Evolutionary conservation across 1,140 invertebrate species (phyloP), one percentile per base, ranked within the genome.

Genomic region (Chelonus insularis): DNA sequence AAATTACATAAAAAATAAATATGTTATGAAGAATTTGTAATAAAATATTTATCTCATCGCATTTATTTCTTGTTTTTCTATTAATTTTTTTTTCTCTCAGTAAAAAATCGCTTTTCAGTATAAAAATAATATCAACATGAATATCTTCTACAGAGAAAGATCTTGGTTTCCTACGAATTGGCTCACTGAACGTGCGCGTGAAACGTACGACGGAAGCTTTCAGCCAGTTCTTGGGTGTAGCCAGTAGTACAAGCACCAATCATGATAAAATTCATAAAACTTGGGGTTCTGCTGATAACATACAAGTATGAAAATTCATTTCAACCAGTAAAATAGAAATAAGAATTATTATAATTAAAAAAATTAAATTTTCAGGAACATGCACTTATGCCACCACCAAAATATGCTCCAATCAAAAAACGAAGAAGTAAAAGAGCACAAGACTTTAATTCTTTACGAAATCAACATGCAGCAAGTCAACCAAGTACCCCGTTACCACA

Each of bases 141-240:
- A 63, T 36, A 36, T 39, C 47, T 45, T 34, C 65, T 80, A 65
- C 81, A 90, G 91, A 93, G 81, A 92, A 91, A 85, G 91, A 93
- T 82, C 85, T 87, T 81, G 87, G 91, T 71, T 94, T 96, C 79
- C 86, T 95, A 63, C 86, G 93, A 69, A 94, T 95, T 83, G 93
- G 93, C 66, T 96, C 93, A 6, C 80, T 96, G 73, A 95, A 95
- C 82, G 92, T 95, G 36, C 86, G 92, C 72, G 92, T 95, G 71
- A 94, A 95, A 82, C 92, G 91, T 77, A 94, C 93, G 20, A 94
- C 92, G 41, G 92, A 94, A 74, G 91, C 91, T 1, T 93, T 94
- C 83, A 94, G 91, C 79, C 91, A 93, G 71, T 92, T 93, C 73
- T 82, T 93, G 66, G 91, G 91, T 64, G 90, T 91, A 64, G 88